Evolutionary conservation across 2,113 vertebrate species (phyloP).

Genomic region (Eurypyga helias): DNA sequence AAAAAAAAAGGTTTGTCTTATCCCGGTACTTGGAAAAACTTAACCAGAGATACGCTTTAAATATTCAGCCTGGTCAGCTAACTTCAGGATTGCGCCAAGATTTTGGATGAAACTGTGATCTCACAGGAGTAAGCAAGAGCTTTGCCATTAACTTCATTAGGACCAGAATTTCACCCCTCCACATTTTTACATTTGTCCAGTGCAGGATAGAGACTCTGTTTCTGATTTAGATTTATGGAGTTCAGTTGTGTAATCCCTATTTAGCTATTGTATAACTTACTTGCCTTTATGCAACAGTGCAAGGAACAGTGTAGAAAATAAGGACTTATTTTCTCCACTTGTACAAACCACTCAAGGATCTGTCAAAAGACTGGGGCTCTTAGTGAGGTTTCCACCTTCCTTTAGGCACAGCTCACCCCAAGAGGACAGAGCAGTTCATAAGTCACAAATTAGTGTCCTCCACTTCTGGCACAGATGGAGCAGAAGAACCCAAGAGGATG

Average conservation of each 20-base stretch:
- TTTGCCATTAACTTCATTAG: conserved; percentile 24
- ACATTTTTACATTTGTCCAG: not conserved
- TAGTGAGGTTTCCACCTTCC: not conserved
- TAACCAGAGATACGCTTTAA: not conserved
- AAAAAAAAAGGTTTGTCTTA: not conserved
- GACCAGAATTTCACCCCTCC: not conserved
- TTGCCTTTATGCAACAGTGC: not conserved
- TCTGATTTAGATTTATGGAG: conserved; percentile 29
- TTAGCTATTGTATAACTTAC: conserved; percentile 18
- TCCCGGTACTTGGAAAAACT: not conserved
- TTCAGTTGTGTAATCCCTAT: not conserved
- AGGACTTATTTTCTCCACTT: not conserved
- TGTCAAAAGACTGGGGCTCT: not conserved
- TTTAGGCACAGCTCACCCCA: not conserved
- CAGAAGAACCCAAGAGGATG: not conserved
- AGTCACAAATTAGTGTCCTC: not conserved
- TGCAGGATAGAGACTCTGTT: not conserved
- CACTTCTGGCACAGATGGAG: not conserved
- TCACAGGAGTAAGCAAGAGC: not conserved
- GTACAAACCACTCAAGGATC: not conserved
- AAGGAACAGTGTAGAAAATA: not conserved
- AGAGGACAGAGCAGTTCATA: not conserved
- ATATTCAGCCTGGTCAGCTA: not conserved
- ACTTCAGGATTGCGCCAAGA: not conserved
- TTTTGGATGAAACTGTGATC: not conserved